A percentile compares a stretch with the other conserved stretches of the same genome.
These are phyloP conservation scores for Rosalia funebris DNA, from an alignment of 2,888 invertebrate species.

Conservation along the genomic window DNA sequence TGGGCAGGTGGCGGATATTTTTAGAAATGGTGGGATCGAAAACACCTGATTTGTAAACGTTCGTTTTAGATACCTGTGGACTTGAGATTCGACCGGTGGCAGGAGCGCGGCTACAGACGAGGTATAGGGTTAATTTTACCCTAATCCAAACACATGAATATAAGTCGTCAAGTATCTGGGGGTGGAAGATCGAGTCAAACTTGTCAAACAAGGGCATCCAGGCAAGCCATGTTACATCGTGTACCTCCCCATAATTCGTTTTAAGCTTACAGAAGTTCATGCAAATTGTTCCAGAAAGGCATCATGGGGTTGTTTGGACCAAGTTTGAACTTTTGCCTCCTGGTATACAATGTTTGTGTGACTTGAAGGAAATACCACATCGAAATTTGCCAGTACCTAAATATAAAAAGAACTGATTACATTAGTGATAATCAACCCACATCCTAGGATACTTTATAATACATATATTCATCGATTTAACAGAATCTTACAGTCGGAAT, in stretches of 20 bases:
- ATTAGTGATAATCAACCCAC: constrained; percentile 89
- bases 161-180: too few species aligned
- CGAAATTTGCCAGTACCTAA: constrained; percentile 74
- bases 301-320: constrained; percentile 75
- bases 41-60: constrained; percentile 57
- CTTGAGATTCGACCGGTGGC: constrained; percentile 29
- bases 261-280: constrained; percentile 38
- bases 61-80: constrained; percentile 46
- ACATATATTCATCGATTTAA: constrained; percentile 76
- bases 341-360: constrained; percentile 74
- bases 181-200: too few species aligned
- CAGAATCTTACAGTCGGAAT: constrained; percentile 81
- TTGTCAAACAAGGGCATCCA: too few species aligned
- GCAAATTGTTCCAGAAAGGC: constrained; percentile 60
- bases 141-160: too few species aligned
- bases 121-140: background rate
- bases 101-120: constrained; percentile 10
- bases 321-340: constrained; percentile 67
- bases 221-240: too few species aligned
- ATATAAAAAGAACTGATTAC: constrained; percentile 44
- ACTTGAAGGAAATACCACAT: constrained; percentile 67
- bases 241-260: constrained; percentile 43
- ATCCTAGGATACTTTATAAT: constrained; percentile 72
- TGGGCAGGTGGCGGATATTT: constrained; percentile 49
- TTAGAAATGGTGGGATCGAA: constrained; percentile 48